Base-by-base conservation (phyloP, 2,888 invertebrate species). In the Dicranocentrus wangi region DNA sequence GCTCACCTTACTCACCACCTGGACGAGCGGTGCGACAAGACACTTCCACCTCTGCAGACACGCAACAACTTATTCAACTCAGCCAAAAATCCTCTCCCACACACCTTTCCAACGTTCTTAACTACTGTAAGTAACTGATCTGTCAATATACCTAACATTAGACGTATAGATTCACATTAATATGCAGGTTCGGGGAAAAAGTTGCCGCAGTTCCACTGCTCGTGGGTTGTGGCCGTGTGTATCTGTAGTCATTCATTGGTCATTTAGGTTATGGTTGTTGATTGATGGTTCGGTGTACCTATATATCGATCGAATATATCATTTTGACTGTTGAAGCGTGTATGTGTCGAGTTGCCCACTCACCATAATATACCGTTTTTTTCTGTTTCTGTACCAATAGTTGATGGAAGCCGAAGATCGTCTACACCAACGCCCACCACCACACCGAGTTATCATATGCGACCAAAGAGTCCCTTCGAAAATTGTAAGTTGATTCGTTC, bases 401-500 rank as follows among this genome's bases (percentile, higher is more conserved):
- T 71, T 70, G 76, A 77, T 81, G 82, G 65, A 25, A 77, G 47
- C 39, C 23, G 75, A 32, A 68, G 82, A 73, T 82, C 78, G 23
- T 79, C 82, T 51, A 68, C 72, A 66, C 61, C 82, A 58, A 70
- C 82, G 55, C 76, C 73, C 63, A 65, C 72, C 53, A 72, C 65
- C 23, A 39, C 69, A 17, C 63, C 69, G 23, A 72, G 55, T 27
- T 79, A 32, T 55, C 68, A 63, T 51, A 72, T 79, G 60, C 39
- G 78, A 72, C 82, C 79, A 68, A 79, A 82, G 42, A 82, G 79
- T 28, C 82, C 82, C 8, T 73, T 82, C 39, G 75, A 82, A 60
- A 71, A 39, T 21, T 82, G 82, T 82, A 72, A 82, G 81, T 25
- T 10, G 28, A 43, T 17, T 3, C 42, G 7, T 65, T 51, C 7